Evolutionary conservation across 2,113 vertebrate genomes (phyloP).

Genomic region (Gadus macrocephalus): DNA sequence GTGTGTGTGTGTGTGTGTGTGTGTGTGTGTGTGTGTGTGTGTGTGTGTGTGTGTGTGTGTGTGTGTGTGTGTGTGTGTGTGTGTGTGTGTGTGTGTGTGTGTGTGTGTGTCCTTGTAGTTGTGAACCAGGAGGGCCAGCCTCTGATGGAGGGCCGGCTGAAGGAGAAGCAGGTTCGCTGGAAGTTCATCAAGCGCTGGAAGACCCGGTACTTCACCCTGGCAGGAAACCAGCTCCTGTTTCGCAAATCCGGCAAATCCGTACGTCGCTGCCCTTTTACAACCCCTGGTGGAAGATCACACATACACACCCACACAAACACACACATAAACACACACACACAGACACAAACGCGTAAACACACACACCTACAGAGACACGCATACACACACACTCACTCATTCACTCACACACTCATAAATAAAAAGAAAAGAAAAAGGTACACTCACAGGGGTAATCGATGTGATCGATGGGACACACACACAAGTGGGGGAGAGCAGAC

Average conservation of each 20-base stretch:
- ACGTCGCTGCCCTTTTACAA: conserved; percentile 53
- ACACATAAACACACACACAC: neutral
- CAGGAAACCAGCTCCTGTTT: conserved; percentile 94
- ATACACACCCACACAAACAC: neutral
- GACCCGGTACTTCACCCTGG: conserved; percentile 93
- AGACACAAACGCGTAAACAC: neutral
- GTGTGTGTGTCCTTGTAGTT: conserved; percentile 62
- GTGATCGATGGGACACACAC: neutral
- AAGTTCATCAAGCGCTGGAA: conserved; percentile 98
- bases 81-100: neutral
- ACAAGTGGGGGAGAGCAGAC: too few relatives aligned
- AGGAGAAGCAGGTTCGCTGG: conserved; percentile 97
- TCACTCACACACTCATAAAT: neutral
- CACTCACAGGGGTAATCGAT: conserved; percentile 15
- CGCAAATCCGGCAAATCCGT: conserved; percentile 86
- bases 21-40: conserved; percentile 4
- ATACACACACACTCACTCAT: neutral
- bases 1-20: neutral
- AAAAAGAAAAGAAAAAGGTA: neutral
- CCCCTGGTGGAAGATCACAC: neutral
- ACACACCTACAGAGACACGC: neutral
- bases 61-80: conserved; percentile 4
- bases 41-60: conserved; percentile 11
- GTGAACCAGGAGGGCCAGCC: conserved; percentile 91
- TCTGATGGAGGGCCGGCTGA: conserved; percentile 92